Base-by-base conservation (phyloP, 2,113 vertebrate genomes). In the Mesembrinibis cayennensis region DNA sequence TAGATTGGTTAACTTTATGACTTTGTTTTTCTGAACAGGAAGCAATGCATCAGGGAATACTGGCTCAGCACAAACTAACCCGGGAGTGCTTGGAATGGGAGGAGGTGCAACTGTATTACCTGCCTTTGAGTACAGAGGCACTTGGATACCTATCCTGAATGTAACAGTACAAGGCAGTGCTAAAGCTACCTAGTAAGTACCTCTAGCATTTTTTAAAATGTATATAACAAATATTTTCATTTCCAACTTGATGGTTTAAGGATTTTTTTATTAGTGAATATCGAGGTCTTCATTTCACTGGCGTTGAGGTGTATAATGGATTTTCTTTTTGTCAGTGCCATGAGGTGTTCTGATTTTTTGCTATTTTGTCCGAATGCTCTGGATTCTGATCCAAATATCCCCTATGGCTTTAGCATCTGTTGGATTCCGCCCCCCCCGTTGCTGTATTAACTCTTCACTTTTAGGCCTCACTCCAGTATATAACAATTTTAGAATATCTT, bases 41-140 rank as follows among this genome's bases (percentile, higher is more conserved):
- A 96, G 97, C 65, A 98, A 96, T 44, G 98, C 97, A 56, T 98
- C 98, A 2, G 98, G 98, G 63, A 97, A 95, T 34, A 98, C 98
- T 93, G 97, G 97, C 13, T 95, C 98, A 67, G 97, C 97, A 82
- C 99, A 99, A 85, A 97, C 98, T 1, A 99, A 98, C 53, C 96
- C 98, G 1, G 99, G 99, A 82, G 97, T 98, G 67, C 98, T 98
- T 70, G 99, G 98, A 49, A 97, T 98, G 78, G 97, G 98, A 18
- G 98, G 99, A 38, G 98, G 98, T 94, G 97, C 99, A 63, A 99
- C 98, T 93, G 98, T 99, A 14, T 98, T 99, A 92, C 99, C 99
- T 89, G 99, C 99, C 5, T 99, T 99, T 97, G 99, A 99, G 95
- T 99, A 99, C 95, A 98, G 99, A 49, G 99, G 99, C 63, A 99